Evolutionary conservation across 2,113 vertebrate species (phyloP).

Genomic region (Daboia siamensis): DNA sequence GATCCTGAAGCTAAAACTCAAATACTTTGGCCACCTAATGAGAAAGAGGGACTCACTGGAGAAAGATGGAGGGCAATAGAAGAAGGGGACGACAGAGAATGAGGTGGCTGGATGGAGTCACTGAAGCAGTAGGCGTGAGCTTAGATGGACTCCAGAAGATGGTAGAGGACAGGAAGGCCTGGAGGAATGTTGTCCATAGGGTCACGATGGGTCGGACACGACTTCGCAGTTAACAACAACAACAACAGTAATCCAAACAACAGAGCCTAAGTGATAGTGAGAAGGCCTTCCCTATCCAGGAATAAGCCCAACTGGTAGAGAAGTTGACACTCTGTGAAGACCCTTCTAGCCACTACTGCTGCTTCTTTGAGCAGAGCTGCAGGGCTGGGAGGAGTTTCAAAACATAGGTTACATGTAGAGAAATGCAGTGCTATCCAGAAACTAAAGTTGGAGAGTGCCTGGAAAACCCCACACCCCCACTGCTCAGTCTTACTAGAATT

Average conservation of each 20-base stretch:
- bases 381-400: background rate
- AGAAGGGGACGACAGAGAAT: too few relatives aligned
- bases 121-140: too few relatives aligned
- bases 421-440: background rate
- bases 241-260: background rate
- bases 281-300: background rate
- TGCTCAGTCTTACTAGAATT: background rate
- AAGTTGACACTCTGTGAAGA: background rate
- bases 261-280: background rate
- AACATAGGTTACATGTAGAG: background rate
- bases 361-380: background rate
- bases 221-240: too few relatives aligned
- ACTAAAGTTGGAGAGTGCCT: background rate
- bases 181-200: too few relatives aligned
- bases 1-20: too few relatives aligned
- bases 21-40: too few relatives aligned
- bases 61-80: too few relatives aligned
- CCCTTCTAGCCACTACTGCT: background rate
- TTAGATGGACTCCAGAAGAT: too few relatives aligned
- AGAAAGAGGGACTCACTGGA: too few relatives aligned
- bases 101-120: too few relatives aligned
- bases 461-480: background rate
- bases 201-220: too few relatives aligned
- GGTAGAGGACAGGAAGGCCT: too few relatives aligned
- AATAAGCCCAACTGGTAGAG: background rate